Percentiles rank a stretch among this genome's conserved stretches.
Conservation (phyloP, 2,888 invertebrate genomes). For the Caenorhabditis sulstoni region DNA sequence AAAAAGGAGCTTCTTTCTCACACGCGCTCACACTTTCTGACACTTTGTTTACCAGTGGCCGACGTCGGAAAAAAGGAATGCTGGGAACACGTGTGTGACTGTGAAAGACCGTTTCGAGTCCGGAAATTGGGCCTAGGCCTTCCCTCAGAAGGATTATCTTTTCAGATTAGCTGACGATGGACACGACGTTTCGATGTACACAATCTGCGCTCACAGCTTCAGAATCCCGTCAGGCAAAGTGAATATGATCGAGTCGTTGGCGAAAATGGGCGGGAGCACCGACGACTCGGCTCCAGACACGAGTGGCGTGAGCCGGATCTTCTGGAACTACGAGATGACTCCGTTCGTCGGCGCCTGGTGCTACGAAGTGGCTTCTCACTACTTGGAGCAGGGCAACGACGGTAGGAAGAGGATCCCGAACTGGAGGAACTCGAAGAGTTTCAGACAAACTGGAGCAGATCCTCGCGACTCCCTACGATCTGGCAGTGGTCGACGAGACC, state of each 20-base stretch:
- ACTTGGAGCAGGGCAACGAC: constrained; percentile 38
- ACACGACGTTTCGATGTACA: constrained; percentile 66
- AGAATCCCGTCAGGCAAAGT: constrained; percentile 33
- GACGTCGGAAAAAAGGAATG: constrained; percentile 14
- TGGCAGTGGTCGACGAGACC: constrained; percentile 62
- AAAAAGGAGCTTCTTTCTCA: constrained; percentile 8
- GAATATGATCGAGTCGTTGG: constrained; percentile 28
- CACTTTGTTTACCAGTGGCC: constrained; percentile 46
- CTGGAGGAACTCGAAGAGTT: background rate
- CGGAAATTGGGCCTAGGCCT: no score
- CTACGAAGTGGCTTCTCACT: constrained; percentile 42
- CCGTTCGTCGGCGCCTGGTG: constrained; percentile 36
- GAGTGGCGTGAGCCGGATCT: constrained; percentile 46
- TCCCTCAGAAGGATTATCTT: no score
- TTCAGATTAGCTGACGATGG: constrained; percentile 61
- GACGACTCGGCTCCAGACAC: constrained; percentile 38
- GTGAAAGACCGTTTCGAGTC: no score
- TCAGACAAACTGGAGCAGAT: constrained; percentile 40
- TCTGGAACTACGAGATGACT: constrained; percentile 57
- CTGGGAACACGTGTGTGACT: constrained; percentile 46
- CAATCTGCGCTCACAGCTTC: constrained; percentile 36
- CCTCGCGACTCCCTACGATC: constrained; percentile 48
- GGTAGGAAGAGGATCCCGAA: background rate
- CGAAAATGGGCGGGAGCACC: constrained; percentile 14
- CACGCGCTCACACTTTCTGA: constrained; percentile 44